Base-by-base conservation (phyloP, 2,888 invertebrate genomes). In the Ischnus inquisitorius region DNA sequence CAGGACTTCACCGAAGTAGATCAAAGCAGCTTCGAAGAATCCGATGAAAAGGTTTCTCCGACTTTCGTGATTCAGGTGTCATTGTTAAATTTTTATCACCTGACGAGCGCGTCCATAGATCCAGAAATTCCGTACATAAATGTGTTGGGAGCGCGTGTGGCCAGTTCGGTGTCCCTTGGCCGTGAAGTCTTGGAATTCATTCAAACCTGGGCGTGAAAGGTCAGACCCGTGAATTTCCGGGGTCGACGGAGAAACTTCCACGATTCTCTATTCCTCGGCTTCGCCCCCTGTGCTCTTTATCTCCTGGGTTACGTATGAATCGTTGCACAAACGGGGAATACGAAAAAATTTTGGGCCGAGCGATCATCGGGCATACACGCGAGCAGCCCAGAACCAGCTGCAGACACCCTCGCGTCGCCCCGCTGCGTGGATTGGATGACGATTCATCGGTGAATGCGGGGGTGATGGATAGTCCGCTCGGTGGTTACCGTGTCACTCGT, bases 381-480 rank as follows among this genome's bases (percentile, higher is more conserved):
- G 22, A 54, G 51, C 65, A 41, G 51, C 28, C 41, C 14, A 60
- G 46, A 60, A 72, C 87, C 90, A 89, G 90, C 89, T 90, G 90
- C 88, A 85, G 62, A 34, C 69, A 51, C 69, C 54, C 62, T 72
- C 60, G 64, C 74, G 69, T 69, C 78, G 48, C 34, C 51, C 34
- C 16, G 72, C 71, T 82, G 82, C 79, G 85, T 68, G 74, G 76
- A 83, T 72, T 60, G 68, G 64, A 65, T 72, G 80, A 71, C 75
- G 83, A 74, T 83, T 80, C 75, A 82, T 84, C 81, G 57, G 69
- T 81, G 85, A 88, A 88, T 86, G 88, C 87, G 89, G 90, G 92
- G 92, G 92, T 93, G 93, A 93, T 93, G 91, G 92, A 93, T 93
- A 90, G 92, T 91, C 88, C 39, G 39, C 48, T 19, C 65, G 65